These are phyloP conservation scores for Nesometra sesokonis DNA, from an alignment of 35 echinoderm and acorn worm genomes.

Conservation along the genomic window DNA sequence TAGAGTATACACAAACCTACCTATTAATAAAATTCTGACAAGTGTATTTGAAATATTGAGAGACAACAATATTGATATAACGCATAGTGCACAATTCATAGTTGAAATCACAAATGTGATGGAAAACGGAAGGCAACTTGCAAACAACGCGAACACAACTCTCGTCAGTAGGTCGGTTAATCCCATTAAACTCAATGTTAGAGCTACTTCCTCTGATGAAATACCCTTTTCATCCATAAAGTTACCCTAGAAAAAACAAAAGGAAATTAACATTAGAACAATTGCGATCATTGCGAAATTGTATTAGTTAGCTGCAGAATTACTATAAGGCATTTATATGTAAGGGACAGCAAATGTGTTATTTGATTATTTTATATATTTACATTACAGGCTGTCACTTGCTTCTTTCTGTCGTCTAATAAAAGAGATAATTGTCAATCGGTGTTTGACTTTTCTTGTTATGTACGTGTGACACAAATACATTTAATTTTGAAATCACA, in stretches of 20 bases:
- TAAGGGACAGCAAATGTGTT: too few relatives aligned
- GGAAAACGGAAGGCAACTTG: neutral
- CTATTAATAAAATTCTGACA: neutral
- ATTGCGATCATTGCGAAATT: too few relatives aligned
- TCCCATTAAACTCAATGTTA: neutral
- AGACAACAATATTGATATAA: neutral
- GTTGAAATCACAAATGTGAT: neutral
- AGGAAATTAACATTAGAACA: neutral
- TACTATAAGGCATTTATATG: too few relatives aligned
- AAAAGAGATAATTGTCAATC: too few relatives aligned
- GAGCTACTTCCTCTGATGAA: neutral
- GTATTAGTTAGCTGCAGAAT: too few relatives aligned
- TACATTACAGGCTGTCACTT: too few relatives aligned
- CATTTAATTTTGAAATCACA: too few relatives aligned
- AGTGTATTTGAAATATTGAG: neutral
- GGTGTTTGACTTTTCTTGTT: too few relatives aligned
- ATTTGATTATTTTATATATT: too few relatives aligned
- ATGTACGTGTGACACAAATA: too few relatives aligned
- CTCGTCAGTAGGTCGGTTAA: neutral
- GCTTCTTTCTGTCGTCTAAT: too few relatives aligned
- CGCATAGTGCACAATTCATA: neutral
- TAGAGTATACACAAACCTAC: neutral
- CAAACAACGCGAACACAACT: neutral
- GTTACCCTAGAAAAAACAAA: neutral
- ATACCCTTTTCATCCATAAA: neutral